phyloP scores from a whole-genome alignment of 2,113 vertebrate genomes.

The Tauraco erythrolophus region DNA sequence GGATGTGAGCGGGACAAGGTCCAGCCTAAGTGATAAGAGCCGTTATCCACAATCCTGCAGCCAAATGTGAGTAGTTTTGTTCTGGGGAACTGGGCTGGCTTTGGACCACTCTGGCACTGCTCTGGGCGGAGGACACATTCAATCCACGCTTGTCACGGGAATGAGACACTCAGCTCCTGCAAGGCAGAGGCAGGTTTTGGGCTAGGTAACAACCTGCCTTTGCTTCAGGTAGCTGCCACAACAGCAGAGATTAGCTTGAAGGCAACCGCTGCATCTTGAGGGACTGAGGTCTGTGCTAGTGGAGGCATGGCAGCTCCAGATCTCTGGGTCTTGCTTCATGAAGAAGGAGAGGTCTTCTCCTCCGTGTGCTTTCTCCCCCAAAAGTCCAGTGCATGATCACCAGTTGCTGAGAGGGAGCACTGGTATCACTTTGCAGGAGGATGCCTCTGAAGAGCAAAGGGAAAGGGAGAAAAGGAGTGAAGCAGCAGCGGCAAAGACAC shows the following conservation, averaged over 20 bases:
- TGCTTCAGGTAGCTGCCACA: neutral
- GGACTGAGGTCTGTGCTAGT: neutral
- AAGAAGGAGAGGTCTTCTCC: neutral
- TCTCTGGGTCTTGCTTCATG: neutral
- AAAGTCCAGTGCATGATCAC: neutral
- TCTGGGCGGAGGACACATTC: accelerated
- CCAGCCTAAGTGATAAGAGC: neutral
- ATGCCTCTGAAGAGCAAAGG: constrained; percentile 77
- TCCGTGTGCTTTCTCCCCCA: neutral
- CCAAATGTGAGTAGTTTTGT: neutral
- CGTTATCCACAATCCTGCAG: neutral
- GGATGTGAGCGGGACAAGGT: accelerated
- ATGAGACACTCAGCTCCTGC: neutral
- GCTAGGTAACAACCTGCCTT: neutral
- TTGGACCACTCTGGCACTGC: neutral
- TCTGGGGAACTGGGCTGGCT: neutral
- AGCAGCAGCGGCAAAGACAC: neutral
- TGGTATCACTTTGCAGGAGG: neutral
- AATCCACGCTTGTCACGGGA: neutral
- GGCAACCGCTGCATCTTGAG: neutral
- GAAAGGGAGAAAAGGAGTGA: constrained; percentile 27
- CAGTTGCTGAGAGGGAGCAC: neutral
- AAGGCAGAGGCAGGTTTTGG: neutral
- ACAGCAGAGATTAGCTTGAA: neutral
- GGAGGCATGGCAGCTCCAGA: neutral